phyloP scores from a whole-genome alignment of 2,797 vertebrate species.

The Otolemur crassicaudatus region DNA sequence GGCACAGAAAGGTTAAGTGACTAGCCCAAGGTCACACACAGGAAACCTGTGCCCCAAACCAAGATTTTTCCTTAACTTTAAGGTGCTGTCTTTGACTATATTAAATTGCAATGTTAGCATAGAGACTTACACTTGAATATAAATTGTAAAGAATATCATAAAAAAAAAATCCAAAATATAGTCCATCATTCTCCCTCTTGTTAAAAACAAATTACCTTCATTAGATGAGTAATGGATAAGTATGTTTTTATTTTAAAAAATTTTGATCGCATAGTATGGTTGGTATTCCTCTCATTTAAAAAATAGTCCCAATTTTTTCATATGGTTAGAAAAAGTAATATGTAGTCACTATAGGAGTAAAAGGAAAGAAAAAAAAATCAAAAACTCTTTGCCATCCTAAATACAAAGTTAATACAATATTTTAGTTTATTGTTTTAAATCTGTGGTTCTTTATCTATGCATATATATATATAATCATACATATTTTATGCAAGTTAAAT shows the following conservation, averaged over 20 bases:
- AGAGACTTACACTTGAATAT: neutral
- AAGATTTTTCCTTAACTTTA: neutral
- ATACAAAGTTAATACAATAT: neutral
- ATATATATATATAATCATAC: neutral
- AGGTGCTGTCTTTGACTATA: neutral
- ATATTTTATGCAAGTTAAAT: conserved; percentile 32
- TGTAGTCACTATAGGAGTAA: neutral
- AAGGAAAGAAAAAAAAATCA: neutral
- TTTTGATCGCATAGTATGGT: neutral
- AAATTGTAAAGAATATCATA: neutral
- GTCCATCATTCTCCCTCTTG: neutral
- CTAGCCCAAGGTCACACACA: neutral
- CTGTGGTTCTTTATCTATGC: neutral
- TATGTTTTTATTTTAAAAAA: neutral
- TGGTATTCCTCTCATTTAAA: neutral
- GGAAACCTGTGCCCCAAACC: neutral
- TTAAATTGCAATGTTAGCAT: neutral
- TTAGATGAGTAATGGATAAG: neutral
- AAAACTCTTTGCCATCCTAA: neutral
- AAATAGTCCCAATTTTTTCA: neutral
- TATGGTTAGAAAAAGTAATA: conserved; percentile 33
- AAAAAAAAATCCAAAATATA: conserved; percentile 29
- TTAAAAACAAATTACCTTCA: conserved; percentile 39
- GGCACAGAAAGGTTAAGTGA: neutral
- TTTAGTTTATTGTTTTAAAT: neutral